Percentiles rank a stretch among this genome's conserved stretches.
Conservation (phyloP, 1,140 invertebrate genomes). For the Cepaea nemoralis region DNA sequence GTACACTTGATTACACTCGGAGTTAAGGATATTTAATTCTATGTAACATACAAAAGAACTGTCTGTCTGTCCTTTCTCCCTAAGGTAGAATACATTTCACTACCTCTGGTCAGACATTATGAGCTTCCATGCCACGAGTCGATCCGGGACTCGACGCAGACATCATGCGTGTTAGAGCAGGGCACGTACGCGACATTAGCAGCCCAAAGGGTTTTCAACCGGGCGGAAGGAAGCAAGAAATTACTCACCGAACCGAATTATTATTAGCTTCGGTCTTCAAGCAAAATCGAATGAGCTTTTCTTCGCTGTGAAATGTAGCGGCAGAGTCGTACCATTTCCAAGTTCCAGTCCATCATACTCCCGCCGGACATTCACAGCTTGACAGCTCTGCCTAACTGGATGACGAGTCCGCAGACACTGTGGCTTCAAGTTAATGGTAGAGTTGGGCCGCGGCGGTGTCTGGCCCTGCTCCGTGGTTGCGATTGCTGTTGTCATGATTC, state of each 20-base stretch:
- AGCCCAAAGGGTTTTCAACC: background rate
- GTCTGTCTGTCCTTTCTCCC: too few relatives aligned
- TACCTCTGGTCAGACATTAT: too few relatives aligned
- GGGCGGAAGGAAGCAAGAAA: constrained; percentile 9
- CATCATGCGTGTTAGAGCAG: background rate
- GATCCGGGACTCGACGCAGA: background rate
- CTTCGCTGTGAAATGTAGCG: background rate
- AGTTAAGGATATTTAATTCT: too few relatives aligned
- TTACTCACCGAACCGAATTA: background rate
- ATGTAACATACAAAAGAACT: too few relatives aligned
- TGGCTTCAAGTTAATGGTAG: background rate
- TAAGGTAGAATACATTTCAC: too few relatives aligned
- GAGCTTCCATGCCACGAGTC: background rate
- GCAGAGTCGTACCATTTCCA: constrained; percentile 5
- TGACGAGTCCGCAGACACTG: background rate
- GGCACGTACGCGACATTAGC: background rate
- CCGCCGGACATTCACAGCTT: background rate
- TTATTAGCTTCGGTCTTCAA: background rate
- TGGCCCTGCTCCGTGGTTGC: too few relatives aligned
- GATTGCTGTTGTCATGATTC: too few relatives aligned
- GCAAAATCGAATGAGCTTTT: constrained; percentile 2
- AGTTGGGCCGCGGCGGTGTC: background rate
- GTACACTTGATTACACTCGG: too few relatives aligned
- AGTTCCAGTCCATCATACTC: constrained; percentile 1
- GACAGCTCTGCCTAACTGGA: background rate